Base-by-base conservation (phyloP, 2,797 vertebrate genomes). In the Channallabes apus region DNA sequence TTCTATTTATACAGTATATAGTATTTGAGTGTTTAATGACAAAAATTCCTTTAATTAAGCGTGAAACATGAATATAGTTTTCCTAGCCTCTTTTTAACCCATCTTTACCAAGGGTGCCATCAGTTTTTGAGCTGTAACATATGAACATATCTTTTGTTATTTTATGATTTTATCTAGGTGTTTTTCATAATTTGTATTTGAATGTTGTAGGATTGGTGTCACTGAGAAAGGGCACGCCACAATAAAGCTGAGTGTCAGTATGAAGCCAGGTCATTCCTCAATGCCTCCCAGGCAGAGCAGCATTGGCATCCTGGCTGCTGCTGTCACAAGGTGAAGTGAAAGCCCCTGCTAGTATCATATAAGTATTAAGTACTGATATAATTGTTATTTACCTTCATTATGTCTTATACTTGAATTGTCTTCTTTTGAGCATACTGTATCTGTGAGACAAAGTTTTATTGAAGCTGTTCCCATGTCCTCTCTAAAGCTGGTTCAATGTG, bases 301-400 rank as follows among this genome's bases (percentile, higher is more conserved):
- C 86, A 98, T 99, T 85, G 97, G 98, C 80, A 96, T 99, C 90
- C 95, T 99, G 24, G 95, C 97, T 83, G 94, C 95, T 76, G 97
- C 98, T 0, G 87, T 99, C 82, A 94, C 94, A 94, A 96, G 96
- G 98, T 97, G 84, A 94, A 91, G 73, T 15, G 17, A 0, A 5
- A 29, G 51, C 0, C 38, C 20, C 56, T 59, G 29, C 20, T 59
- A 38, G 32, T 78, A 56, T 32, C 27, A 27, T 54, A 29, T 29
- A 75, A 7, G 2, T 8, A 41, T 38, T 80, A 32, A 4, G 18
- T 38, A 76, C 8, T n/a, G 61, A 22, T 56, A 9, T 61, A 8
- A 35, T 80, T 18, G 71, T 24, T 35, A 1, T 71, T 59, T 38
- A 18, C 24, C 8, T n/a, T 15, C 35, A 67, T 82, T 62, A n/a